phyloP scores from a whole-genome alignment of 2,113 vertebrate species.

The Rhegmatorhina hoffmannsi region DNA sequence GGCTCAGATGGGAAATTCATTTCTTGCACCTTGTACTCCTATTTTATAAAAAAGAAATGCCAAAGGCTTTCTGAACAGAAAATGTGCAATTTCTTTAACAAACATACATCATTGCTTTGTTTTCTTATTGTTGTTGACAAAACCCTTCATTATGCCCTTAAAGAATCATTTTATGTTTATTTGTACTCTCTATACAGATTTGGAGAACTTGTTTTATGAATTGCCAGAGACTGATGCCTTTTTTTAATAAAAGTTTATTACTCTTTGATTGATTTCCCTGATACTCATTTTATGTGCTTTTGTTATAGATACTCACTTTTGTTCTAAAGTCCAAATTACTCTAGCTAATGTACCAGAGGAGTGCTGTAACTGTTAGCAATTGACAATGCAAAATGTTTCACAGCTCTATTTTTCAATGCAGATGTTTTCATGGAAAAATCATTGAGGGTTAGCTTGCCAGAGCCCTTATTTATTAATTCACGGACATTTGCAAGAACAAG shows the following conservation, averaged over 20 bases:
- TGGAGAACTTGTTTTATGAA: conserved; percentile 52
- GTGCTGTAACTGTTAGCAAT: background rate
- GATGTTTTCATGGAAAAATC: conserved; percentile 16
- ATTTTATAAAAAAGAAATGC: background rate
- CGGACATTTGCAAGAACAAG: background rate
- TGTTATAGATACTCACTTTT: background rate
- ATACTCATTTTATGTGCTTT: background rate
- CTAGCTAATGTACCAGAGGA: conserved; percentile 39
- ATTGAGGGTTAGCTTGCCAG: background rate
- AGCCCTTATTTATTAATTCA: background rate
- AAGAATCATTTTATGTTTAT: conserved; percentile 63
- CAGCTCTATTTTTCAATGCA: conserved; percentile 28
- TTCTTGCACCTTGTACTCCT: background rate
- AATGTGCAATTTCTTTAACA: conserved; percentile 21
- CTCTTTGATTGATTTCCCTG: conserved; percentile 58
- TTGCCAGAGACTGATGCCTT: conserved; percentile 35
- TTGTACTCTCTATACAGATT: conserved; percentile 49
- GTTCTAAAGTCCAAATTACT: conserved; percentile 42
- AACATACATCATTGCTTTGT: background rate
- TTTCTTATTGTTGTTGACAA: conserved; percentile 54
- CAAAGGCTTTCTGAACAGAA: background rate
- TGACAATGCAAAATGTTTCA: conserved; percentile 29
- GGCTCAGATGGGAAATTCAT: background rate
- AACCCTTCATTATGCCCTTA: conserved; percentile 58
- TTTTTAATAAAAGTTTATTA: conserved; percentile 70